Evolutionary conservation across 2,113 vertebrate genomes (phyloP).

Genomic region (Phoenicopterus ruber): DNA sequence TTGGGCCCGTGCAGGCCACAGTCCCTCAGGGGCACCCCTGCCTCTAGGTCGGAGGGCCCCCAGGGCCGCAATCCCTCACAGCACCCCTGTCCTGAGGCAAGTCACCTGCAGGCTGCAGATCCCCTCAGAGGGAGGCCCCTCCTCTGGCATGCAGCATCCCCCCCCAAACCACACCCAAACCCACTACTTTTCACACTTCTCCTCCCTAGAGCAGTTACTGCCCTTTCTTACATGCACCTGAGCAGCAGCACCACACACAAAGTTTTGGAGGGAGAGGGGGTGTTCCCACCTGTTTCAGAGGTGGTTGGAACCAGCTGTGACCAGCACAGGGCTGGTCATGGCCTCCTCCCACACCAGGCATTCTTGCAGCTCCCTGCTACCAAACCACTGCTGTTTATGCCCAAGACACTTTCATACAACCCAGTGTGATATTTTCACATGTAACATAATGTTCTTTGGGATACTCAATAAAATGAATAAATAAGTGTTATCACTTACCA

Average conservation of each 20-base stretch:
- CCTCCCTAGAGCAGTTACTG: not conserved
- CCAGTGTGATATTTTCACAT: fast-evolving
- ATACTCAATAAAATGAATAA: not conserved
- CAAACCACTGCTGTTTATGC: fast-evolving
- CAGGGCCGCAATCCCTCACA: fast-evolving
- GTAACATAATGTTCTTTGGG: not conserved
- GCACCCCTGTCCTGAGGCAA: fast-evolving
- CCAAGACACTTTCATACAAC: too few relatives aligned
- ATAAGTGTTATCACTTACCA: not conserved
- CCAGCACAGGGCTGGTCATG: fast-evolving
- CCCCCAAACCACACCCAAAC: too few relatives aligned
- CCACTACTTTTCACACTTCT: not conserved
- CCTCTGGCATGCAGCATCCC: fast-evolving
- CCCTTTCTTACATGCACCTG: fast-evolving
- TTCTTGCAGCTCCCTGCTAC: not conserved
- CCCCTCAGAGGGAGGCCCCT: fast-evolving
- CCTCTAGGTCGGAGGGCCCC: too few relatives aligned
- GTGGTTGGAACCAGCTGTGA: fast-evolving
- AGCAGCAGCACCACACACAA: fast-evolving
- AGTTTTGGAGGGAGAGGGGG: fast-evolving
- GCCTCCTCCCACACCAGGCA: fast-evolving
- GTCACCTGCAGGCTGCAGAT: too few relatives aligned
- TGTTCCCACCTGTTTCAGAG: not conserved
- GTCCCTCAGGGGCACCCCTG: not conserved
- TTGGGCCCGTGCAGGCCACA: fast-evolving